Base-by-base conservation (phyloP, 2,888 invertebrate species). In the Acronicta leporina region DNA sequence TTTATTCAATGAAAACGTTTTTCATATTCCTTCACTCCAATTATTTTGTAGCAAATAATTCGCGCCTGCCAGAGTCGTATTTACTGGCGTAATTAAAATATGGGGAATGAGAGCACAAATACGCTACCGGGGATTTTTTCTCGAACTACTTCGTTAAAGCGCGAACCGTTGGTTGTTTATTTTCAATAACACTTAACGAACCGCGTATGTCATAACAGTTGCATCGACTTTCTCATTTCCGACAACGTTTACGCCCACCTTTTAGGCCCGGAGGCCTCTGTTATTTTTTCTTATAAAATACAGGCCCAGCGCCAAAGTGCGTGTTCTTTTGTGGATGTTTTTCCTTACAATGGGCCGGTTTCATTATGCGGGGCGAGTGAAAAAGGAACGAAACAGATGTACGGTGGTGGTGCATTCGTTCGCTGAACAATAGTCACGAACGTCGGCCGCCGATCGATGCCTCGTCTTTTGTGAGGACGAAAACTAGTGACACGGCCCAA, bases 371-470 rank as follows among this genome's bases (percentile, higher is more conserved):
- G 87, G 88, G 82, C 85, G 85, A 87, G 85, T 88, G 84, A 90
- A 91, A 92, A 92, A 92, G 88, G 87, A 92, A 92, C 87, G 91
- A 90, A 92, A 92, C 94, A 94, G 93, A 94, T 94, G 94, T 92
- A 90, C 88, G 84, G 79, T 81, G 84, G 88, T 87, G 86, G 88
- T 90, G 88, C 88, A 89, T 87, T 89, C 88, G 87, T 86, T 82
- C 83, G 77, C 73, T 80, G 87, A 89, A 92, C 92, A 92, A 92
- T 92, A 90, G 91, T 90, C 91, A 90, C 92, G 92, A 92, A 90
- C 86, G 85, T 83, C 82, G 76, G 66, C 73, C 58, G 61, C 69
- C 87, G 89, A 92, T 92, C 92, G 91, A 90, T 90, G 83, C 87
- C 80, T 86, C 85, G 85, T 87, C 89, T 89, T 92, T 92, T 92